Evolutionary conservation across 2,888 invertebrate species (phyloP), one percentile per base, ranked within the genome.

Genomic region (Himalopsyche kuldschensis): DNA sequence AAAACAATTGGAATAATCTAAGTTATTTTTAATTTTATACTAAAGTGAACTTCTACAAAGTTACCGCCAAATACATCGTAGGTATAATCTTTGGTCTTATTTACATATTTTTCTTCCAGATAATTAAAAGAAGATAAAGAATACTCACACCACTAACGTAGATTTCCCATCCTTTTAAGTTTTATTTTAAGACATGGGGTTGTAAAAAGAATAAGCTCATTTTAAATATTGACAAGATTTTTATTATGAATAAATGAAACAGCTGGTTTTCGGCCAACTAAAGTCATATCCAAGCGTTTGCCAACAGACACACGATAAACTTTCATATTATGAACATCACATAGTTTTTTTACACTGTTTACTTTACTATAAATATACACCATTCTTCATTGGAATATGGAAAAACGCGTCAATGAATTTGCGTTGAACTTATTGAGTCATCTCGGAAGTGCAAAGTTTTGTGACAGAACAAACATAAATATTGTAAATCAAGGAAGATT

Each of bases 211-310:
- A 55, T 20, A 55, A 55, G 8, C n/a, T 0, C 0, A 20, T n/a
- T n/a, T 69, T 69, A 69, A 69, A 69, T 69, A 69, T 69, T 69
- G 69, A 69, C 69, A 69, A 69, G 69, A 69, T 69, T 69, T 69
- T 69, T 69, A 69, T 69, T 69, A 69, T 27, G 69, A 69, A 69
- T 69, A 69, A 69, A 27, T 69, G 69, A 69, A 69, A 69, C 69
- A 69, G 69, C 20, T 69, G 69, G 69, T 27, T 69, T 69, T 69
- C 27, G 69, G 69, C 69, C 69, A 69, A 27, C 69, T 69, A 4
- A 69, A 69, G 69, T 69, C 69, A 69, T 69, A 20, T 69, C 15
- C 69, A 69, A 69, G 69, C 69, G 15, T 69, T 69, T 69, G 69
- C 27, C 69, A 69, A 69, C 69, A 69, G 69, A 69, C 69, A 69